Conservation (phyloP, 2,113 vertebrate species). For the Stercorarius parasiticus region DNA sequence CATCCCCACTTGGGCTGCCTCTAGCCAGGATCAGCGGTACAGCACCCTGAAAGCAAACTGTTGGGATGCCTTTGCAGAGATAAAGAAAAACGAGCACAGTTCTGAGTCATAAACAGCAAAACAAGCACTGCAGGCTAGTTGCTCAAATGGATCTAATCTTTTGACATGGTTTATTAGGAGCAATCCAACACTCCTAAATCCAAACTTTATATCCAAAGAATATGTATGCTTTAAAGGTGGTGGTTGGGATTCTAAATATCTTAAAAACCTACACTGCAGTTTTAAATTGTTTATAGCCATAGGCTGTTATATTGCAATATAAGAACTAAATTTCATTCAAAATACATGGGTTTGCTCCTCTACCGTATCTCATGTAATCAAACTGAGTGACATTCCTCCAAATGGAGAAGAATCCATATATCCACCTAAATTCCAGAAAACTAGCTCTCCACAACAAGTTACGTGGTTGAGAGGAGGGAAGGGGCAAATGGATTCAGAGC, state of each 20-base stretch:
- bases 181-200: background rate
- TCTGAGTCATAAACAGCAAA: background rate
- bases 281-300: background rate
- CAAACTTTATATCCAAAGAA: background rate
- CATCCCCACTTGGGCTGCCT: background rate
- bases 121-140: background rate
- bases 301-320: background rate
- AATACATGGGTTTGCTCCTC: background rate
- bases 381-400: background rate
- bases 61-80: background rate
- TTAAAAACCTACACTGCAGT: background rate
- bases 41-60: background rate
- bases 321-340: background rate
- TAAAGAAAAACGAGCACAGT: accelerated
- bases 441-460: background rate
- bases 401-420: background rate
- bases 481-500: background rate
- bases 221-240: background rate
- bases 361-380: background rate
- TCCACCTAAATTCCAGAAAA: background rate
- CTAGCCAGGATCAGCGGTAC: background rate
- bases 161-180: background rate
- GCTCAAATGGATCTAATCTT: background rate
- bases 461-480: background rate
- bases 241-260: background rate